Conservation (phyloP, 1,140 invertebrate genomes). For the Tribolium castaneum region DNA sequence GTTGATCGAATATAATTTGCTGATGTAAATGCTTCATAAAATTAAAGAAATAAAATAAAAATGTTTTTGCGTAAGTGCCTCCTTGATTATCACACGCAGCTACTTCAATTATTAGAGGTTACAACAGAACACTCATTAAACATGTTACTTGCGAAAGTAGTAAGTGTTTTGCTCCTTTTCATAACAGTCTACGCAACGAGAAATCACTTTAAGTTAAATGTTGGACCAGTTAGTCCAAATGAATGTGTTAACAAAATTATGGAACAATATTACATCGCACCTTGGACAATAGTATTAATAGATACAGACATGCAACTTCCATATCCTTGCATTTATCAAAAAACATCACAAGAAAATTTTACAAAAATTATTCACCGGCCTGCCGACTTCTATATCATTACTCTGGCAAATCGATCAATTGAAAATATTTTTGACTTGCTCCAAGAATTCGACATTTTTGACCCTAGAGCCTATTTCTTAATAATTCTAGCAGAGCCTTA, state of each 20-base stretch:
- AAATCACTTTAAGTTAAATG: no score
- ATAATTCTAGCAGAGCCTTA: not conserved
- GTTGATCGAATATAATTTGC: no score
- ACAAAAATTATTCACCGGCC: not conserved
- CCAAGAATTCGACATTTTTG: not conserved
- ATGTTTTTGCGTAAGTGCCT: no score
- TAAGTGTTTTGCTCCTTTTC: no score
- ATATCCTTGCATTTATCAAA: not conserved
- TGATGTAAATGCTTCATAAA: no score
- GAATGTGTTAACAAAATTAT: not conserved
- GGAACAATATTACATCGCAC: not conserved
- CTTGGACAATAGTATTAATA: not conserved
- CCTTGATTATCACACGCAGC: no score
- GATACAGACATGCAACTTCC: not conserved
- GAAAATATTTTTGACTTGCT: not conserved
- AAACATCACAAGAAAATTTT: not conserved
- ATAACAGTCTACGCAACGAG: no score
- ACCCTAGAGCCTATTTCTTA: not conserved
- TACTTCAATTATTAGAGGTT: no score
- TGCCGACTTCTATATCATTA: not conserved
- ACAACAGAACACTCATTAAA: no score
- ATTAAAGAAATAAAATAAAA: no score
- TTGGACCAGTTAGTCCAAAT: no score
- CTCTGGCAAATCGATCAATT: not conserved
- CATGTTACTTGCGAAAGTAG: no score